phyloP scores from a whole-genome alignment of 2,113 vertebrate species.

The cat (Felis catus) region DNA sequence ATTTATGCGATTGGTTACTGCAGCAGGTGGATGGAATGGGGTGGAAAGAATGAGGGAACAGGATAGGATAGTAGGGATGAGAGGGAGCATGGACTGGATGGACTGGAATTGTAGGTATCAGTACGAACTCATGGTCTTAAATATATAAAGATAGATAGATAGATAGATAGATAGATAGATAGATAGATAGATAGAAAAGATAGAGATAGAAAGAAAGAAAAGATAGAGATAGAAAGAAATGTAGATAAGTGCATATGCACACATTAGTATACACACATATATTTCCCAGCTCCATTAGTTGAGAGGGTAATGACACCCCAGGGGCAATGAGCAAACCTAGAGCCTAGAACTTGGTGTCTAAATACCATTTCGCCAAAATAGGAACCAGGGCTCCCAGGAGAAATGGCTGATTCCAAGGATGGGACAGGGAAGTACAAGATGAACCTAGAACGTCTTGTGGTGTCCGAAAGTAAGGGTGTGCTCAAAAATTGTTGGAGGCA shows the following conservation, averaged over 20 bases:
- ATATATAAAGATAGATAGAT: neutral
- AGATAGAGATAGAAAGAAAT: neutral
- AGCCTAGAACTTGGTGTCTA: neutral
- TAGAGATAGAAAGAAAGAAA: neutral
- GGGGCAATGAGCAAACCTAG: neutral
- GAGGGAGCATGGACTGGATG: neutral
- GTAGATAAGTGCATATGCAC: neutral
- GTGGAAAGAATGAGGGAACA: neutral
- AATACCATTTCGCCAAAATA: neutral
- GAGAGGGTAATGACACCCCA: neutral
- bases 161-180: too few species aligned
- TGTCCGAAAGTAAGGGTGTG: neutral
- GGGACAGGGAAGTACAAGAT: neutral
- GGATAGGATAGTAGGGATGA: neutral
- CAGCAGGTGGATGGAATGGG: neutral
- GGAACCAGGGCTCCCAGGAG: neutral
- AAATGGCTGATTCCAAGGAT: neutral
- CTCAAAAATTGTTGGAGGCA: neutral
- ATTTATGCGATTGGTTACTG: neutral
- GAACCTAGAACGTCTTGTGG: neutral
- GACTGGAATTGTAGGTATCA: neutral
- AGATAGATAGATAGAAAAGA: neutral
- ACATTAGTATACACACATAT: neutral
- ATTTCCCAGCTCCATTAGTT: neutral
- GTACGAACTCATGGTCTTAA: neutral